Base-by-base conservation (phyloP, 2,797 vertebrate genomes). In the Erpetoichthys calabaricus region DNA sequence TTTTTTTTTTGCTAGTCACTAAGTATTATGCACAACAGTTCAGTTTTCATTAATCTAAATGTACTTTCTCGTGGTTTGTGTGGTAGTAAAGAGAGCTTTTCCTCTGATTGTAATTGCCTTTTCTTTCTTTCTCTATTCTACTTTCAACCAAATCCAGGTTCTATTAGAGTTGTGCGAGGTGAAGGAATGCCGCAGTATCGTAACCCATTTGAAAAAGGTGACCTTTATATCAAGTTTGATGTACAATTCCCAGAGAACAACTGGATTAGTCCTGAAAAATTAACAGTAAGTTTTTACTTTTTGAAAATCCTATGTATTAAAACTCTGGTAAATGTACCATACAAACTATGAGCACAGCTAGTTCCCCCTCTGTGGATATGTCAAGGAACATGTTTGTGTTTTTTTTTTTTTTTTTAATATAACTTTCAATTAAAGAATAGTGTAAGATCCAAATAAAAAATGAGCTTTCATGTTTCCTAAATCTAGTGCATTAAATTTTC, bases 171-270 rank as follows among this genome's bases (percentile, higher is more conserved):
- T 58, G 92, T 97, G 66, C 76, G 90, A 72, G 92, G 89, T 47
- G 96, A 99, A 73, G 96, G 95, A 10, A 99, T 98, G 96, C 95
- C 96, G 7, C 92, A 97, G 62, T 99, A 97, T 69, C 86, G 94
- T 46, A 98, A 98, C 82, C 94, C 96, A 7, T 99, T 99, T 66
- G 92, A 98, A 73, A 99, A 99, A 63, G 94, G 96, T 47, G 94
- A 99, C 64, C 80, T 99, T 51, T 97, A 89, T 65, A 74, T 99
- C 65, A 98, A 98, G 64, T 98, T 99, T 72, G 94, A 99, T 2
- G 94, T 99, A 63, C 91, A 96, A 73, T 99, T 99, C 75, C 96
- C 95, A 56, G 84, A 89, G 68, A 97, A 93, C 78, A 98, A 98
- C 85, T 98, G 94, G 93, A 95, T 99, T 72, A 94, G 91, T 74